Conservation (phyloP, 23 tunicate genomes). For the Phallusia fumigata region DNA sequence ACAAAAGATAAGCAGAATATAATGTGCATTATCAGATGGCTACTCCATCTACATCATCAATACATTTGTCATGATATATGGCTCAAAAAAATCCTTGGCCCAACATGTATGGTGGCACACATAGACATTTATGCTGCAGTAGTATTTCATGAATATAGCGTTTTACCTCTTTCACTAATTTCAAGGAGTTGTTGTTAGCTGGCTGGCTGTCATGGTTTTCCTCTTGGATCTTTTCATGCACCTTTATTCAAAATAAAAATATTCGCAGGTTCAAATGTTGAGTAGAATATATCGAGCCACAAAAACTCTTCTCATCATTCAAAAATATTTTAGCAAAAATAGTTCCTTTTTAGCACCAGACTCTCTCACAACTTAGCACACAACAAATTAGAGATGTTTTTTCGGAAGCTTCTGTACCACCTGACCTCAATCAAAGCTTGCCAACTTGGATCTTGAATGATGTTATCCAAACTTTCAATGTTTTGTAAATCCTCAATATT, state of each 20-base stretch:
- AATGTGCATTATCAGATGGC: too few species aligned
- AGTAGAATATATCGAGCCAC: too few species aligned
- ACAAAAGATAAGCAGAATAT: too few species aligned
- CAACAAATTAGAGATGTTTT: too few species aligned
- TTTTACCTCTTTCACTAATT: slow-evolving; percentile 14
- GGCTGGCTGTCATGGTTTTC: neutral
- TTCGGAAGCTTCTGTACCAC: neutral
- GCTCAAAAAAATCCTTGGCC: too few species aligned
- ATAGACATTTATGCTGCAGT: neutral
- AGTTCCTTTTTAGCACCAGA: too few species aligned
- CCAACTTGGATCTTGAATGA: slow-evolving; percentile 29
- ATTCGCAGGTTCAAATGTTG: too few species aligned
- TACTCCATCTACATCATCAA: too few species aligned
- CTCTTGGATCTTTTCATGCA: slow-evolving; percentile 18
- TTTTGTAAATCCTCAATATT: slow-evolving; percentile 16
- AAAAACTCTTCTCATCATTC: too few species aligned
- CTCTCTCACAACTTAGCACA: too few species aligned
- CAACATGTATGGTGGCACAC: neutral
- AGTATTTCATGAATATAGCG: neutral
- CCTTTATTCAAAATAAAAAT: neutral
- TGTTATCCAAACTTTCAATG: slow-evolving; percentile 13
- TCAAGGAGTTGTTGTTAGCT: slow-evolving; percentile 1
- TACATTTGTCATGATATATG: too few species aligned
- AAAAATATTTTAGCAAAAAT: too few species aligned
- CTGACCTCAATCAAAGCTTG: slow-evolving; percentile 49